These are phyloP conservation scores for Notodonta ziczac DNA, from an alignment of 2,888 invertebrate species.

Conservation along the genomic window DNA sequence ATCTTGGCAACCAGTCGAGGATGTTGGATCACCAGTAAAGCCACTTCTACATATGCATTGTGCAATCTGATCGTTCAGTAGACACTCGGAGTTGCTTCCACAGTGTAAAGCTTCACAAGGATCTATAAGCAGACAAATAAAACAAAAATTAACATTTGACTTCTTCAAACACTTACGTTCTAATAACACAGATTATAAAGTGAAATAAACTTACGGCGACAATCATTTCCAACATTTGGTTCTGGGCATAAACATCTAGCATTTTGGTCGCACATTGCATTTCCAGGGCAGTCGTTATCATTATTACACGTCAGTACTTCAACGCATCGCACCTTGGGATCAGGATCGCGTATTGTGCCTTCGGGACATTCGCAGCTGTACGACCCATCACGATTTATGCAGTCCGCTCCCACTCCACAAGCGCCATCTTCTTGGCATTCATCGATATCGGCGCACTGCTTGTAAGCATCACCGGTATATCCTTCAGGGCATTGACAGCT, in stretches of 20 bases:
- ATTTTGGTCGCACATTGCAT: slow-evolving; percentile 92
- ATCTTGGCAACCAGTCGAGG: slow-evolving; percentile 91
- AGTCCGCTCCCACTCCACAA: slow-evolving; percentile 93
- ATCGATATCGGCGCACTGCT: slow-evolving; percentile 92
- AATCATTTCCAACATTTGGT: slow-evolving; percentile 95
- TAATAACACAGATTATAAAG: slow-evolving; percentile 1
- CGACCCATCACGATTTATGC: slow-evolving; percentile 91
- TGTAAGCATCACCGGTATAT: slow-evolving; percentile 93
- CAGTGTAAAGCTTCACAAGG: slow-evolving; percentile 95
- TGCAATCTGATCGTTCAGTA: slow-evolving; percentile 92
- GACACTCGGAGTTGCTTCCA: slow-evolving; percentile 94
- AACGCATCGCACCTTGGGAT: slow-evolving; percentile 91
- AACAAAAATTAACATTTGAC: too few species aligned
- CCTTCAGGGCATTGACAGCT: slow-evolving; percentile 93
- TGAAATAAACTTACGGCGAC: slow-evolving; percentile 89
- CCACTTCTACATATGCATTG: slow-evolving; percentile 94
- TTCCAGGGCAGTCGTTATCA: slow-evolving; percentile 94
- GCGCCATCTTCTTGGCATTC: slow-evolving; percentile 89
- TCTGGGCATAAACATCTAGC: slow-evolving; percentile 94
- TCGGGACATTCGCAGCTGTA: slow-evolving; percentile 92
- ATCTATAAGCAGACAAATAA: slow-evolving; percentile 83
- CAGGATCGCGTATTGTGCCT: slow-evolving; percentile 92
- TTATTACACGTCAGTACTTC: slow-evolving; percentile 91
- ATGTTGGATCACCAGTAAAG: slow-evolving; percentile 88
- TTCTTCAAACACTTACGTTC: neutral